Conservation (phyloP, 2,113 vertebrate genomes). For the Ciconia maguari region DNA sequence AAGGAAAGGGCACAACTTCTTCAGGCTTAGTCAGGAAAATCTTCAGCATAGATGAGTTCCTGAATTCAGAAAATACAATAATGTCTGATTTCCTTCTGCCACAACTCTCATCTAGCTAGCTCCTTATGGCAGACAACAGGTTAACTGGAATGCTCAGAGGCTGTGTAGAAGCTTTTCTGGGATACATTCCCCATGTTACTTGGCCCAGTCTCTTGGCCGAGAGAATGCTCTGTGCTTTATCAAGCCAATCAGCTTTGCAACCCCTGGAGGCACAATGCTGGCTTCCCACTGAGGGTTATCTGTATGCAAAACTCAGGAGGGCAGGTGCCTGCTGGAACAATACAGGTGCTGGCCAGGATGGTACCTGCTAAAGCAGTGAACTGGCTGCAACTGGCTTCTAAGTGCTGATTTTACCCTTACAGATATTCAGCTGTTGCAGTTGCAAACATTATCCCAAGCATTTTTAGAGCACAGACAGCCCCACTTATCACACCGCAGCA, state of each 20-base stretch:
- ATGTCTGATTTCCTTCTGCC: not conserved
- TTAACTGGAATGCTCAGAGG: not conserved
- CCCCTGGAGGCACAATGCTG: constrained; percentile 9
- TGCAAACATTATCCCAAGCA: not conserved
- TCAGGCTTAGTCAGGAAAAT: not conserved
- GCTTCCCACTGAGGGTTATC: constrained; percentile 49
- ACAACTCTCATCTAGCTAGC: not conserved
- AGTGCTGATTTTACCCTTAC: not conserved
- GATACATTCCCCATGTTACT: not conserved
- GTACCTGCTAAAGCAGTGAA: constrained; percentile 40
- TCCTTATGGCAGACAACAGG: constrained; percentile 34
- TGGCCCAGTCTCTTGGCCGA: not conserved
- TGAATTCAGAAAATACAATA: not conserved
- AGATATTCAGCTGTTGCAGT: not conserved
- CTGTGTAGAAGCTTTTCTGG: not conserved
- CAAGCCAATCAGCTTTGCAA: constrained; percentile 50
- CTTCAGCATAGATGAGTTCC: not conserved
- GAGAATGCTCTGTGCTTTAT: constrained; percentile 66
- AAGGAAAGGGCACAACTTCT: not conserved
- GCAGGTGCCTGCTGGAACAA: constrained; percentile 55
- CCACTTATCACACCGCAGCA: not conserved
- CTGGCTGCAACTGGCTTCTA: constrained; percentile 34
- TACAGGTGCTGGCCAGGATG: constrained; percentile 49
- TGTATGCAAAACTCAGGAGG: not conserved
- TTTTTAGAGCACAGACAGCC: not conserved